Conservation (phyloP, 2,113 vertebrate genomes). For the Mus spicilegus region DNA sequence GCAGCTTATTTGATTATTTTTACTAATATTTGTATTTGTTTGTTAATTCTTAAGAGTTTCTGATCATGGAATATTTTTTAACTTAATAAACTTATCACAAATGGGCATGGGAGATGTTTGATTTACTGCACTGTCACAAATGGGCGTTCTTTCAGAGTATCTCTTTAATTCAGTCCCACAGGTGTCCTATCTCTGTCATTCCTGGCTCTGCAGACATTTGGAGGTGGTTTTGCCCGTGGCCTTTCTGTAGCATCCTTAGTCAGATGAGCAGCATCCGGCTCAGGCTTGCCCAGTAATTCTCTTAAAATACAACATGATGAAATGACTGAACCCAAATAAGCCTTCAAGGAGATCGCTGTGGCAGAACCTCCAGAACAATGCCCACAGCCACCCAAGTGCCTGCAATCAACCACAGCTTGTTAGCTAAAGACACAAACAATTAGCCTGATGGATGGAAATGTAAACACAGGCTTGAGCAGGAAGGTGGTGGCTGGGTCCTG, state of each 20-base stretch:
- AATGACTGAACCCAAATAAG: slow-evolving; percentile 16
- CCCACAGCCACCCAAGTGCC: not conserved
- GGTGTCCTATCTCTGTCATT: not conserved
- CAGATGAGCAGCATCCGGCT: slow-evolving; percentile 32
- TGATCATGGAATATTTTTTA: not conserved
- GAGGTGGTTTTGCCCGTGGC: not conserved
- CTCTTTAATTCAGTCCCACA: not conserved
- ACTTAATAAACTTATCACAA: not conserved
- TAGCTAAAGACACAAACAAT: slow-evolving; percentile 45
- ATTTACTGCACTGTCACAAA: not conserved
- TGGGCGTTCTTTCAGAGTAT: slow-evolving; percentile 7
- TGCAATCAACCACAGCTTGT: slow-evolving; percentile 42
- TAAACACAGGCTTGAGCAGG: not conserved
- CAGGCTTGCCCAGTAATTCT: slow-evolving; percentile 42
- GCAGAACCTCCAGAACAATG: not conserved
- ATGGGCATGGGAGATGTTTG: not conserved
- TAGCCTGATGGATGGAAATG: slow-evolving; percentile 18
- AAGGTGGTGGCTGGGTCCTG: not conserved
- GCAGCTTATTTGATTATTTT: slow-evolving; percentile 17
- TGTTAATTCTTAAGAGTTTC: not conserved
- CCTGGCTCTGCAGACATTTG: not conserved
- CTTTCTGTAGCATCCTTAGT: not conserved
- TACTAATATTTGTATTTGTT: not conserved
- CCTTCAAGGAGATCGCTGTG: slow-evolving; percentile 14
- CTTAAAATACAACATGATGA: slow-evolving; percentile 43